Evolutionary conservation across 2,888 invertebrate genomes (phyloP).

Genomic region (Hypsopygia costalis): DNA sequence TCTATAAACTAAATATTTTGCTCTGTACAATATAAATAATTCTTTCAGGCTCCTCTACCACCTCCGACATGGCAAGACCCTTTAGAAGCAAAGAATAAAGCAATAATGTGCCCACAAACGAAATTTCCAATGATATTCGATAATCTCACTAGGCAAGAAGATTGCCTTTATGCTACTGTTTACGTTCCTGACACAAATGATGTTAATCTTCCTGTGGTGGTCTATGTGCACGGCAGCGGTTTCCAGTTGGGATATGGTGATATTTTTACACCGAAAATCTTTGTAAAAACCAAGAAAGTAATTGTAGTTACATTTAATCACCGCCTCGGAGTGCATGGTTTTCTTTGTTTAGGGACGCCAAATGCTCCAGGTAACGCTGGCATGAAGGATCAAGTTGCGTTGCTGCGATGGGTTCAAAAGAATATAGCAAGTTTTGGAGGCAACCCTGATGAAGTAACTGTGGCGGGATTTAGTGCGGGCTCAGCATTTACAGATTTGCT

Average conservation of each 20-base stretch:
- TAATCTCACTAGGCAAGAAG: conserved; percentile 20
- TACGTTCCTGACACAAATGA: conserved; percentile 24
- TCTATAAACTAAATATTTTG: too few species aligned
- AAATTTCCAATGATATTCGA: conserved; percentile 3
- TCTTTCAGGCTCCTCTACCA: conserved; percentile 35
- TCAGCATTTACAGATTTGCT: conserved; percentile 26
- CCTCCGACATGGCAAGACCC: conserved; percentile 30
- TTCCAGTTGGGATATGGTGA: conserved; percentile 29
- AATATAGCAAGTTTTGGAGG: conserved; percentile 32
- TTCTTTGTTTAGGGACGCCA: conserved; percentile 27
- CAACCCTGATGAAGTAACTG: conserved; percentile 29
- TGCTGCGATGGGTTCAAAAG: conserved; percentile 30
- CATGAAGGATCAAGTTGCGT: conserved; percentile 35
- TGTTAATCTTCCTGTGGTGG: conserved; percentile 35
- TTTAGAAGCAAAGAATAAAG: conserved; percentile 28
- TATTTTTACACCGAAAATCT: conserved; percentile 24
- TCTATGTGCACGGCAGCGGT: conserved; percentile 50
- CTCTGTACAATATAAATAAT: too few species aligned
- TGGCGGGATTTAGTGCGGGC: conserved; percentile 7
- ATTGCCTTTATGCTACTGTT: conserved; percentile 29
- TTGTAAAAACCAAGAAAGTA: conserved; percentile 22
- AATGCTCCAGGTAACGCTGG: conserved; percentile 33
- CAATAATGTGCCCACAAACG: conserved; percentile 33
- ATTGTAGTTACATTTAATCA: conserved; percentile 19
- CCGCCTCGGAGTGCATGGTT: conserved; percentile 13